Conservation (phyloP, 2,888 invertebrate genomes). For the Lydus trimaculatus region DNA sequence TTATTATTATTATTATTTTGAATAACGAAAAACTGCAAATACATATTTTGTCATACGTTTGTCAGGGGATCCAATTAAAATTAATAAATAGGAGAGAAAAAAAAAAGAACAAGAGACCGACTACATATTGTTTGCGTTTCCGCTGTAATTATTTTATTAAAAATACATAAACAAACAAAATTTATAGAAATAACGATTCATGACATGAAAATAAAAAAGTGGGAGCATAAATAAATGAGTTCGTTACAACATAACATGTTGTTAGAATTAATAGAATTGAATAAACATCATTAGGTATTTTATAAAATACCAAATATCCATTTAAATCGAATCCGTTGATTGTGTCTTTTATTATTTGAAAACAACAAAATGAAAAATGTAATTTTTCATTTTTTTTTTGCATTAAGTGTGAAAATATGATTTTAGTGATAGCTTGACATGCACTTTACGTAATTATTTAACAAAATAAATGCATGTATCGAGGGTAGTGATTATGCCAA, state of each 20-base stretch:
- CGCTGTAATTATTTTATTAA: conserved; percentile 27
- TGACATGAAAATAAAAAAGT: conserved; percentile 37
- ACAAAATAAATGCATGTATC: neutral
- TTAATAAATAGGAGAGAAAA: neutral
- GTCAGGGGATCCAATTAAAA: conserved; percentile 29
- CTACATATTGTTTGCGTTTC: conserved; percentile 24
- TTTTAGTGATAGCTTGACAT: neutral
- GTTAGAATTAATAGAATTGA: conserved; percentile 40
- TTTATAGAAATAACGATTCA: conserved; percentile 41
- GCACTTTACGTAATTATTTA: neutral
- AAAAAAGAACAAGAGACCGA: conserved; percentile 19
- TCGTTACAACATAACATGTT: conserved; percentile 36
- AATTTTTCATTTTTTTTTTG: neutral
- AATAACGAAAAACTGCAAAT: neutral
- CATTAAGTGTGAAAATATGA: neutral
- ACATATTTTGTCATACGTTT: conserved; percentile 7
- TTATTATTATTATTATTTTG: neutral
- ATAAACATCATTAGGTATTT: conserved; percentile 39
- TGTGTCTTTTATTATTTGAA: neutral
- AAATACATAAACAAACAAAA: conserved; percentile 28
- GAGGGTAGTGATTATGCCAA: neutral
- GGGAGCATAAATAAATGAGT: conserved; percentile 37
- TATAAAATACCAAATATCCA: conserved; percentile 11
- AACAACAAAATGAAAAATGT: too few relatives aligned
- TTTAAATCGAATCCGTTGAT: neutral